Evolutionary conservation across 2,113 vertebrate species (phyloP).

Genomic region (Chaetodon trifascialis): DNA sequence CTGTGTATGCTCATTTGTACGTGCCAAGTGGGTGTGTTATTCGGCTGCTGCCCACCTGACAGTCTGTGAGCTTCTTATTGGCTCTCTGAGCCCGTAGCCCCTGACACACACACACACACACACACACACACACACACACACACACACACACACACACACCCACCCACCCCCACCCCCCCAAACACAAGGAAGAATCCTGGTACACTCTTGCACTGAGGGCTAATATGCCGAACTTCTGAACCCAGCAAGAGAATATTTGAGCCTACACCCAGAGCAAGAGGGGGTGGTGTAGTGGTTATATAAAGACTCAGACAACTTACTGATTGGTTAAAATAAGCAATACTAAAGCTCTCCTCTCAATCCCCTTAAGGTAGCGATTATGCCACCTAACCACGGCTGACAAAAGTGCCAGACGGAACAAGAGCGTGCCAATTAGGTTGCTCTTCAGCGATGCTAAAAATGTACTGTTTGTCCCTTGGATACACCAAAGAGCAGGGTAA

Average conservation of each 20-base stretch:
- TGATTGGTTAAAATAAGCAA: neutral
- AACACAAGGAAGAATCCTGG: neutral
- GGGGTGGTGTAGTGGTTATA: neutral
- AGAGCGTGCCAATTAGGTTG: too few relatives aligned
- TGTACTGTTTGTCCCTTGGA: too few relatives aligned
- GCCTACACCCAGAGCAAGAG: neutral
- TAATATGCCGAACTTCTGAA: slow-evolving; percentile 33
- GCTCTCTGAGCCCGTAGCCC: neutral
- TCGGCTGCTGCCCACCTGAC: slow-evolving; percentile 27
- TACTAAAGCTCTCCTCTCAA: too few relatives aligned
- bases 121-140: neutral
- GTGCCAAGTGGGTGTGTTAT: slow-evolving; percentile 13
- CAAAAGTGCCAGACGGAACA: neutral
- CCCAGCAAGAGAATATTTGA: slow-evolving; percentile 1
- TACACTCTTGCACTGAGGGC: neutral
- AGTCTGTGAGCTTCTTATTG: neutral
- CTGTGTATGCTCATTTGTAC: neutral
- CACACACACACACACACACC: neutral
- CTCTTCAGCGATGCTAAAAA: too few relatives aligned
- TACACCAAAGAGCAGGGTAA: too few relatives aligned
- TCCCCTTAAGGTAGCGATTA: neutral
- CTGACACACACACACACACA: neutral
- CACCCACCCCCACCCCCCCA: too few relatives aligned
- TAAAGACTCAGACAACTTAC: neutral
- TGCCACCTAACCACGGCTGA: neutral